These are phyloP conservation scores for Oligia fasciuncula DNA, from an alignment of 2,888 invertebrate genomes.

Conservation along the genomic window DNA sequence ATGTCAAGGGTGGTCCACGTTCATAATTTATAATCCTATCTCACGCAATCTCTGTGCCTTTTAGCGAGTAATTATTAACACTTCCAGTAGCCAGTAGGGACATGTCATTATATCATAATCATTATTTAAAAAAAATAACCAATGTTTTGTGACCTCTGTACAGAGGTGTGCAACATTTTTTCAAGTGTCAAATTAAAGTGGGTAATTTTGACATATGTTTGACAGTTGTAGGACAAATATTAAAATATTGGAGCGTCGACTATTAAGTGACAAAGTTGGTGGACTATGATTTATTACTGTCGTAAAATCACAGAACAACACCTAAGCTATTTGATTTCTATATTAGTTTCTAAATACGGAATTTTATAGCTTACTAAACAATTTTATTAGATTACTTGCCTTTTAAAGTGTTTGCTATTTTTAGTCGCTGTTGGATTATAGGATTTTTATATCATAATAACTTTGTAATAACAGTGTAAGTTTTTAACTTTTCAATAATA, in stretches of 20 bases:
- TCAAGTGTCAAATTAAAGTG: constrained; percentile 28
- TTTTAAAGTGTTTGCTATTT: not conserved
- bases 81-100: constrained; percentile 59
- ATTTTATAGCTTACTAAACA: constrained; percentile 25
- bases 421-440: not conserved
- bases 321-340: constrained; percentile 32
- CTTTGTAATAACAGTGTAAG: not conserved
- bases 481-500: not conserved
- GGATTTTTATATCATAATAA: constrained; percentile 18
- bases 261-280: constrained; percentile 47
- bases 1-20: constrained; percentile 59
- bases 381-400: constrained; percentile 34
- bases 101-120: constrained; percentile 52
- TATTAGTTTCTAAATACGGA: constrained; percentile 23
- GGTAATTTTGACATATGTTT: constrained; percentile 39
- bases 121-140: constrained; percentile 60
- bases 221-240: constrained; percentile 54
- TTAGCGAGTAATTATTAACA: constrained; percentile 58
- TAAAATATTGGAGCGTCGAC: constrained; percentile 47
- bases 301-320: constrained; percentile 38
- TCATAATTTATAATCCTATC: constrained; percentile 49
- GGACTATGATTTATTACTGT: constrained; percentile 49
- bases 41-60: constrained; percentile 54
- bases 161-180: not conserved
- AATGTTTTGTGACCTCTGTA: constrained; percentile 59